A percentile compares a stretch with the other conserved stretches of the same genome.
Evolutionary conservation across 2,888 invertebrate genomes (phyloP).

Genomic region (Strigamia crassipes): DNA sequence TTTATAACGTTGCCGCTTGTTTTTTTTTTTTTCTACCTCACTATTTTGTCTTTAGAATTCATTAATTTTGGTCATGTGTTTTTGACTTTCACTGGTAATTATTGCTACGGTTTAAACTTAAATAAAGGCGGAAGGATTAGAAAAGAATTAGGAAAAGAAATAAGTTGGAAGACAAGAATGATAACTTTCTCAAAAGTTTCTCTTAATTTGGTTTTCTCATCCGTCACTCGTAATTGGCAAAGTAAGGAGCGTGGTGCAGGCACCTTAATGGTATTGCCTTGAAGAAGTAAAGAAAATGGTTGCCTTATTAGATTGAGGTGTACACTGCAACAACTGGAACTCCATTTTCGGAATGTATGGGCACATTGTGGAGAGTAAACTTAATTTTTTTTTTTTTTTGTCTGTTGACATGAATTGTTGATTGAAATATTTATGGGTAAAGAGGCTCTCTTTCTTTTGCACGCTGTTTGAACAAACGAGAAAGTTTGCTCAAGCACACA

Average conservation of each 20-base stretch:
- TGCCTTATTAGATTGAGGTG: slow-evolving; percentile 42
- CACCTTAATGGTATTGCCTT: slow-evolving; percentile 25
- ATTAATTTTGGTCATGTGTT: neutral
- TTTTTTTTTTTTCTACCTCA: neutral
- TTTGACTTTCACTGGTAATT: neutral
- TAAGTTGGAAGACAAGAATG: slow-evolving; percentile 10
- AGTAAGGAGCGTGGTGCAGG: slow-evolving; percentile 27
- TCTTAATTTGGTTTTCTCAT: slow-evolving; percentile 42
- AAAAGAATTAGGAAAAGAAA: neutral
- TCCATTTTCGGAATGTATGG: slow-evolving; percentile 27
- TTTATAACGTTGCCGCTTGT: neutral
- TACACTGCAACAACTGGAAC: slow-evolving; percentile 24
- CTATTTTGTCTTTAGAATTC: too few species aligned
- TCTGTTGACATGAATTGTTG: slow-evolving; percentile 22
- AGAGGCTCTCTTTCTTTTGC: neutral
- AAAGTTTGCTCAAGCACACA: slow-evolving; percentile 11
- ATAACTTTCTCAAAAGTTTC: slow-evolving; percentile 18
- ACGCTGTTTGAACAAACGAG: neutral
- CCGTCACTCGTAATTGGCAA: slow-evolving; percentile 37
- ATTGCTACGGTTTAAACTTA: neutral
- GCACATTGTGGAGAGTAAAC: neutral
- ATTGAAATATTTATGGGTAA: slow-evolving; percentile 38
- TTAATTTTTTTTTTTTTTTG: neutral
- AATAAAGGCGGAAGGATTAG: neutral
- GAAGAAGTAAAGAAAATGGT: slow-evolving; percentile 40